Evolutionary conservation across 2,113 vertebrate species (phyloP).

Genomic region (Phrynosoma platyrhinos): DNA sequence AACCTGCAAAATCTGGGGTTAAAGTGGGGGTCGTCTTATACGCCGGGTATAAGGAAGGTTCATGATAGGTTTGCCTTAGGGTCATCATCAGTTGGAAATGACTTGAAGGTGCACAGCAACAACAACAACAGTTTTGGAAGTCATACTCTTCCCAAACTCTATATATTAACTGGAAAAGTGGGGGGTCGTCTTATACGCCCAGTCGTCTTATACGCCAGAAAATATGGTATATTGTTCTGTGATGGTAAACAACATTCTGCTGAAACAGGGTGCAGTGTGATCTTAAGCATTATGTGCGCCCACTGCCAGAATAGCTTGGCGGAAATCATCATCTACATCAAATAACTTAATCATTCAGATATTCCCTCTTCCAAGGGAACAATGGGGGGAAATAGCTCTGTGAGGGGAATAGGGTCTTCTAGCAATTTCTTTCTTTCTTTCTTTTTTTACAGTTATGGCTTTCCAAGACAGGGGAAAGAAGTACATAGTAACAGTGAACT

Average conservation of each 20-base stretch:
- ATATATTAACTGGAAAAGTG: too few species aligned
- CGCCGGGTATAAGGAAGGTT: too few species aligned
- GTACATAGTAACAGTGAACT: not conserved
- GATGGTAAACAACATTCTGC: not conserved
- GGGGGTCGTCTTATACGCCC: too few species aligned
- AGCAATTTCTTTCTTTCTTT: not conserved
- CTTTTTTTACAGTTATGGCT: not conserved
- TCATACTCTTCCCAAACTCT: too few species aligned
- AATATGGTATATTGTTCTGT: not conserved
- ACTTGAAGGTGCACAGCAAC: too few species aligned
- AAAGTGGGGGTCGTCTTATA: too few species aligned
- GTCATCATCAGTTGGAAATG: too few species aligned
- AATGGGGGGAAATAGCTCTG: not conserved
- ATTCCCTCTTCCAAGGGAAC: not conserved
- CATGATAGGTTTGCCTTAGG: too few species aligned
- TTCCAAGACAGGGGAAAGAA: not conserved
- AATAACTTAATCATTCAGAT: not conserved
- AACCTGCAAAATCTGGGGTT: too few species aligned
- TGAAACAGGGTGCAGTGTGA: conserved; percentile 5
- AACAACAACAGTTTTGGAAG: too few species aligned
- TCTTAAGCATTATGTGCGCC: not conserved
- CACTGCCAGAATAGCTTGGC: not conserved
- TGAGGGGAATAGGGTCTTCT: not conserved
- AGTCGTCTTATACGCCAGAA: too few species aligned
- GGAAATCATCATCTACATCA: not conserved